Evolutionary conservation across 2,113 vertebrate genomes (phyloP), one percentile per base, ranked within the genome.

Genomic region (Chionodraco myersi): DNA sequence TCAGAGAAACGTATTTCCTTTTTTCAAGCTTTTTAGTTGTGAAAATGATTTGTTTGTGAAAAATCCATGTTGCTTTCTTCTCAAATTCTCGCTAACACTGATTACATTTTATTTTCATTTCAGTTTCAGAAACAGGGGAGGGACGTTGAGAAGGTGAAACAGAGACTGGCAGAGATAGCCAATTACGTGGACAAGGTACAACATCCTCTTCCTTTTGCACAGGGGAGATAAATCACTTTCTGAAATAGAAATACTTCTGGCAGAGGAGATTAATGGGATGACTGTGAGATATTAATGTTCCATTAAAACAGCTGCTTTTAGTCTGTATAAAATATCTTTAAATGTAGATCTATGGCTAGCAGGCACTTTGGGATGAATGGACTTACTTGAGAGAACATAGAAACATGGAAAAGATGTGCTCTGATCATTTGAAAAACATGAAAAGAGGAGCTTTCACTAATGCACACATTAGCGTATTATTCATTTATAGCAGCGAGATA

Each of bases 161-260:
- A 98, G 90, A 94, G 98, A 75, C 94, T 99, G 88, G 97, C 97
- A 87, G 98, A 99, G 94, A 98, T 99, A 26, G 97, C 97, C 80
- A 99, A 99, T 94, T 98, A 98, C 7, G 98, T 97, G 61, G 98
- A 99, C 91, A 99, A 99, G 97, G 98, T 99, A 95, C 95, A 95
- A 78, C 57, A 79, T 81, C 45, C 23, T 80, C 75, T 76, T 60
- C 73, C 74, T 68, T 51, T 53, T 68, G 75, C 77, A 41, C 73
- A 73, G 82, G 45, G 72, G 84, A 75, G 52, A 92, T 92, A 87
- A 83, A 92, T 93, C 87, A 84, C 76, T 68, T 80, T 86, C 87
- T 77, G 47, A 89, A 91, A 92, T 87, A 89, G 82, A 85, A 90
- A 78, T 85, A 80, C 77, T 34, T 72, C 85, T 85, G 88, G 63